These are phyloP conservation scores for Nasonia longicornis DNA, from an alignment of 1,140 invertebrate species.

Conservation along the genomic window DNA sequence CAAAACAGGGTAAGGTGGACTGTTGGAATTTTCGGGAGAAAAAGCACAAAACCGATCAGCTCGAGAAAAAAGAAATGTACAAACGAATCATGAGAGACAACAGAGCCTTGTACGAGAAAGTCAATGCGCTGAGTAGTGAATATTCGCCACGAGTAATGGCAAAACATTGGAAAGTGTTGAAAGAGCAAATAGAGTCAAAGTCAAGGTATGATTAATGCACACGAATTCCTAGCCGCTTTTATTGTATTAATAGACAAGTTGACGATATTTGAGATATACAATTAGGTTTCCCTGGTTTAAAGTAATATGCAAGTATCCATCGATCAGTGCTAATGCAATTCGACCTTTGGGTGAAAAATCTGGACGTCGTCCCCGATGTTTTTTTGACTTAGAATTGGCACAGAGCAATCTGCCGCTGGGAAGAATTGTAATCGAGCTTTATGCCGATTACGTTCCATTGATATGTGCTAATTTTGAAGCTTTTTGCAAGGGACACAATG, in stretches of 20 bases:
- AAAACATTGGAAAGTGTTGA: slow-evolving; percentile 52
- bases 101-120: slow-evolving; percentile 48
- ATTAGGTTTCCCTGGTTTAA: slow-evolving; percentile 37
- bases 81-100: slow-evolving; percentile 50
- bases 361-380: slow-evolving; percentile 55
- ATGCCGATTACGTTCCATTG: slow-evolving; percentile 72
- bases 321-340: slow-evolving; percentile 26
- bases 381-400: slow-evolving; percentile 60
- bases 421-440: slow-evolving; percentile 72
- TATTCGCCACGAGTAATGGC: slow-evolving; percentile 50
- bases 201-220: slow-evolving; percentile 45
- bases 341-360: not conserved
- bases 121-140: slow-evolving; percentile 45
- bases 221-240: not conserved
- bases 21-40: slow-evolving; percentile 53
- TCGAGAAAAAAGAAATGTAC: slow-evolving; percentile 7
- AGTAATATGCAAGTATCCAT: slow-evolving; percentile 14
- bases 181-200: slow-evolving; percentile 41
- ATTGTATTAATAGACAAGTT: not conserved
- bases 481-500: slow-evolving; percentile 69
- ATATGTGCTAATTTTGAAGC: slow-evolving; percentile 77
- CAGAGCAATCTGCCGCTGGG: slow-evolving; percentile 63
- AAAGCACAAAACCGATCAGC: slow-evolving; percentile 27
- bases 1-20: slow-evolving; percentile 54
- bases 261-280: not conserved